Percentiles rank a stretch among this genome's conserved stretches.
Conservation (phyloP, 2,113 vertebrate species). For the Pelodiscus sinensis region DNA sequence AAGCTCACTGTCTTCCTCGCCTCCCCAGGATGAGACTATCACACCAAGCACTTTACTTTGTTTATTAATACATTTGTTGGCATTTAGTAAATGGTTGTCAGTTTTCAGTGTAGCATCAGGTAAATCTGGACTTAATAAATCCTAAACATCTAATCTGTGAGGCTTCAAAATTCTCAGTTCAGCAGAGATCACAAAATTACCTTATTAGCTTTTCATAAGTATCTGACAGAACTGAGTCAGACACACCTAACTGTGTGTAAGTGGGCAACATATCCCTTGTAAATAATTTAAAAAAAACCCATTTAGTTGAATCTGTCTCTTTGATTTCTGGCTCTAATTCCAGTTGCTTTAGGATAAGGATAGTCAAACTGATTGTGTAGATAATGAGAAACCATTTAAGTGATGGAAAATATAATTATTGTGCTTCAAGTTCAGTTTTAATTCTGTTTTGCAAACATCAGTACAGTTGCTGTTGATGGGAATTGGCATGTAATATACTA, state of each 20-base stretch:
- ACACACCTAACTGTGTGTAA: neutral
- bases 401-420: neutral
- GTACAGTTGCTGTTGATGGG: neutral
- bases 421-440: neutral
- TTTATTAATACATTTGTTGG: neutral
- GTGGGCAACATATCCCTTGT: neutral
- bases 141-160: rapidly evolving
- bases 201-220: neutral
- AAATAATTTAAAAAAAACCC: neutral
- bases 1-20: neutral
- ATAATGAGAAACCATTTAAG: neutral
- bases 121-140: neutral
- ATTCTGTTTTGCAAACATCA: neutral
- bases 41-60: rapidly evolving
- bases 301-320: neutral
- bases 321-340: neutral
- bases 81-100: rapidly evolving
- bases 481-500: neutral
- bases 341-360: neutral
- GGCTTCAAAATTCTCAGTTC: neutral
- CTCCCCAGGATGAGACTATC: neutral
- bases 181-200: neutral
- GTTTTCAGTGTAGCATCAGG: neutral
- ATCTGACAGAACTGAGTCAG: neutral
- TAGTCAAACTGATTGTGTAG: neutral